phyloP scores from a whole-genome alignment of 2,888 invertebrate genomes.

The Myopa testacea region DNA sequence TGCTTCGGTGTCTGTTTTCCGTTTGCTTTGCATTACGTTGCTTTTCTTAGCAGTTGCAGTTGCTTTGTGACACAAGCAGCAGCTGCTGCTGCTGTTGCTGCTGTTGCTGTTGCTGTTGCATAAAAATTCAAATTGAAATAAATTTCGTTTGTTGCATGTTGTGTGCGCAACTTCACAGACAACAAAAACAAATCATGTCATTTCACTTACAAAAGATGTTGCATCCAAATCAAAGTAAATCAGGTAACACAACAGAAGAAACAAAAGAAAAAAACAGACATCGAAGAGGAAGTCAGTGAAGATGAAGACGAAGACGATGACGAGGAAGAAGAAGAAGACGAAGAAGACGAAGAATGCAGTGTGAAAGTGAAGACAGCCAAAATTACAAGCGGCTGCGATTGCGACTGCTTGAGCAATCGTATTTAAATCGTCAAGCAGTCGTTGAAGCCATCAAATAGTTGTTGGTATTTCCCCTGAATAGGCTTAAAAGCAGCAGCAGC shows the following conservation, averaged over 20 bases:
- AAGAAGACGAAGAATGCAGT: background rate
- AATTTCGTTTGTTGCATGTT: background rate
- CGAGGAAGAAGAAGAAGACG: background rate
- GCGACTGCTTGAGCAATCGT: background rate
- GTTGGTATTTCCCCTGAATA: background rate
- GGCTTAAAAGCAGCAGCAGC: background rate
- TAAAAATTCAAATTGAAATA: constrained; percentile 1
- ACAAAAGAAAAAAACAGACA: too few relatives aligned
- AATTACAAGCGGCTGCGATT: background rate
- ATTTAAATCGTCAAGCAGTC: background rate
- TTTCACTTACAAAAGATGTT: constrained; percentile 6
- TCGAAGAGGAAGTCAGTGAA: too few relatives aligned
- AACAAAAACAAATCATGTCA: constrained; percentile 21
- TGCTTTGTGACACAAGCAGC: background rate
- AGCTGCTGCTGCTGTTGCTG: background rate
- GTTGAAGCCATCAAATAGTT: background rate
- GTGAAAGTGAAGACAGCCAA: constrained; percentile 17
- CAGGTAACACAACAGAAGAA: too few relatives aligned
- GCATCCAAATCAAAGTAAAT: background rate
- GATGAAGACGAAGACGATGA: background rate
- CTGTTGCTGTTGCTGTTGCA: constrained; percentile 6
- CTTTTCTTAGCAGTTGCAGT: background rate
- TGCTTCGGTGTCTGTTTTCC: background rate
- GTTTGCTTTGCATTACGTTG: background rate
- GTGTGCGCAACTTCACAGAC: background rate